Evolutionary conservation across 2,888 invertebrate species (phyloP), one percentile per base, ranked within the genome.

Genomic region (Tenthredo notha): DNA sequence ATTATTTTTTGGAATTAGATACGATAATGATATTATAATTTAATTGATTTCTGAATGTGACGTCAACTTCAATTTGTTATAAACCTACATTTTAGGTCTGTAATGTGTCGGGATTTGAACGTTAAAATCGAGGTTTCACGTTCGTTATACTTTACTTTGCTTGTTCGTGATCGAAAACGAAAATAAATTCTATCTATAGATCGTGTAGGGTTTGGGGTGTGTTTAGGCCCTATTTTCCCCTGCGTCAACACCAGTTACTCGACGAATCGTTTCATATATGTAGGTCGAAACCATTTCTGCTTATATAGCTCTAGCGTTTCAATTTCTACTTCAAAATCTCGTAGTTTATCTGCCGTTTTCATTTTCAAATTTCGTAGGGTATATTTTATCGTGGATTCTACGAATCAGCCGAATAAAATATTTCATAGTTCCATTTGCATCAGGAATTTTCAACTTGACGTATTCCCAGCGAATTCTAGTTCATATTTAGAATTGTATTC

Each of bases 181-280:
- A 74, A 74, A 74, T 74, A 40, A 25, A 25, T 74, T 40, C 43
- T 43, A 74, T 43, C 43, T 43, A 40, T 74, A 74, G 40, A 74
- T 40, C 40, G 6, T 43, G 43, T 12, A 25, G 47, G 43, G 21
- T 77, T 77, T 15, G n/a, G 54, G 50, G 29, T 12, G 77, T 18
- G 18, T 77, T 77, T 50, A 77, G 40, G 54, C 33, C 54, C 77
- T 77, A 54, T 33, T 77, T 77, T 33, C 54, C 77, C 9, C 33
- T 29, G 54, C 29, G 77, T 77, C 77, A 77, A 77, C 54, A 33
- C 77, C 77, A 77, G 77, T 54, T 54, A 77, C 54, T 77, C 50
- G 54, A 54, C 25, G n/a, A 54, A 7, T 33, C 74, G 43, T 74
- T 21, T 15, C n/a, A n/a, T n/a, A 54, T 54, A 54, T 54, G 54